Percentiles rank a stretch among this genome's conserved stretches.
phyloP scores from a whole-genome alignment of 2,888 invertebrate genomes.

The Danaus chrysippus region DNA sequence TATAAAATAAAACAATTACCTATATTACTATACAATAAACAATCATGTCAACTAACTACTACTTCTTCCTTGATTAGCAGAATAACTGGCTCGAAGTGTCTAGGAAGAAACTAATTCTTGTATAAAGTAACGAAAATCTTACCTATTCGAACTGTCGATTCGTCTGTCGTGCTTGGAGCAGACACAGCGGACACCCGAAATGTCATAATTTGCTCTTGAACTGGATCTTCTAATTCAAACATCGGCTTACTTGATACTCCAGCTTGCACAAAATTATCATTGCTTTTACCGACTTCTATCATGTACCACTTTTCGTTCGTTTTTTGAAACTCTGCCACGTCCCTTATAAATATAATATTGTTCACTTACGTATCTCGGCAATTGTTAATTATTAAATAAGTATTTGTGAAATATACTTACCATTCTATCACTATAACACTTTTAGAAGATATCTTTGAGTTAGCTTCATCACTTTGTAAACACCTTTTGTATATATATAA shows the following conservation, averaged over 20 bases:
- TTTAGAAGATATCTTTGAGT: neutral
- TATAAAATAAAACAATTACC: too few relatives aligned
- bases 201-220: conserved; percentile 32
- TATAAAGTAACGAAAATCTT: conserved; percentile 9
- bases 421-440: conserved; percentile 31
- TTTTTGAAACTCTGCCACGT: neutral
- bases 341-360: neutral
- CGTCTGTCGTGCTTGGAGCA: conserved; percentile 14
- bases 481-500: conserved; percentile 21
- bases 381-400: neutral
- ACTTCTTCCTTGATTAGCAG: neutral
- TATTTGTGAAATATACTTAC: conserved; percentile 26
- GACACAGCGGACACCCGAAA: conserved; percentile 33
- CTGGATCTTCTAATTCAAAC: conserved; percentile 34
- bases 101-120: neutral
- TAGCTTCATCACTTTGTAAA: neutral
- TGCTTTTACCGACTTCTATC: conserved; percentile 30
- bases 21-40: too few relatives aligned
- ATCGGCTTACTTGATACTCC: conserved; percentile 33
- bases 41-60: too few relatives aligned
- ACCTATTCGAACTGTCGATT: conserved; percentile 36
- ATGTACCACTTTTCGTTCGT: conserved; percentile 30
- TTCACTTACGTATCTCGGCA: neutral
- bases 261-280: conserved; percentile 26
- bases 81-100: neutral